Evolutionary conservation across 2,113 vertebrate species (phyloP).

Genomic region (Gracilinanus agilis): DNA sequence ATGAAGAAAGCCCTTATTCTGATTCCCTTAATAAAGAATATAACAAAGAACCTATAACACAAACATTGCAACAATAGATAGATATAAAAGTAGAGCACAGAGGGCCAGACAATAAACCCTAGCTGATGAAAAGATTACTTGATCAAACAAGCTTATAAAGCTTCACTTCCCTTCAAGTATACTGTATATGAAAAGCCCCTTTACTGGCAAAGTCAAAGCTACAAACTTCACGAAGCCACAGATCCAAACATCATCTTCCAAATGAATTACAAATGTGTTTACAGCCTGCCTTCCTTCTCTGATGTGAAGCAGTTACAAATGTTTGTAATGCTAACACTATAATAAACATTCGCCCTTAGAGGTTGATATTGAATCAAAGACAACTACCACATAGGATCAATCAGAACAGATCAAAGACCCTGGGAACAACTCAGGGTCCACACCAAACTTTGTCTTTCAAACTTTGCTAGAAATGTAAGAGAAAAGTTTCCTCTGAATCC

Average conservation of each 20-base stretch:
- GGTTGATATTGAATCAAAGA: constrained; percentile 65
- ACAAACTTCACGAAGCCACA: constrained; percentile 40
- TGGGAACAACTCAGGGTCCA: constrained; percentile 3
- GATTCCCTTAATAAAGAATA: constrained; percentile 35
- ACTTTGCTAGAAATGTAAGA: neutral
- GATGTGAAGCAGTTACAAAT: constrained; percentile 65
- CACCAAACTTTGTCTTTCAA: constrained; percentile 56
- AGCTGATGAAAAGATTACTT: constrained; percentile 20
- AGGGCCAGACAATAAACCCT: constrained; percentile 38
- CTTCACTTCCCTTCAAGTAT: constrained; percentile 28
- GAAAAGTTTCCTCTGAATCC: constrained; percentile 20
- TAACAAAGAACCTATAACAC: constrained; percentile 18
- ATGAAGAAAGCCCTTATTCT: constrained; percentile 20
- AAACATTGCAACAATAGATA: constrained; percentile 16
- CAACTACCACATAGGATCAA: constrained; percentile 28
- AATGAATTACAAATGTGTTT: constrained; percentile 67
- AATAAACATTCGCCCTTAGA: constrained; percentile 65
- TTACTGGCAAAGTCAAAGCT: constrained; percentile 45
- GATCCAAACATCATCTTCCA: constrained; percentile 59
- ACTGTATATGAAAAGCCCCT: constrained; percentile 5
- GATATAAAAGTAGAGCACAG: constrained; percentile 41
- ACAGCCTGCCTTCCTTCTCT: constrained; percentile 53
- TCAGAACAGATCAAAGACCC: constrained; percentile 57
- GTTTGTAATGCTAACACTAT: constrained; percentile 62
- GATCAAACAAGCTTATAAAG: constrained; percentile 47